These are phyloP conservation scores for Ichneumoninae sp. DNA, from an alignment of 2,888 invertebrate species.

Conservation along the genomic window DNA sequence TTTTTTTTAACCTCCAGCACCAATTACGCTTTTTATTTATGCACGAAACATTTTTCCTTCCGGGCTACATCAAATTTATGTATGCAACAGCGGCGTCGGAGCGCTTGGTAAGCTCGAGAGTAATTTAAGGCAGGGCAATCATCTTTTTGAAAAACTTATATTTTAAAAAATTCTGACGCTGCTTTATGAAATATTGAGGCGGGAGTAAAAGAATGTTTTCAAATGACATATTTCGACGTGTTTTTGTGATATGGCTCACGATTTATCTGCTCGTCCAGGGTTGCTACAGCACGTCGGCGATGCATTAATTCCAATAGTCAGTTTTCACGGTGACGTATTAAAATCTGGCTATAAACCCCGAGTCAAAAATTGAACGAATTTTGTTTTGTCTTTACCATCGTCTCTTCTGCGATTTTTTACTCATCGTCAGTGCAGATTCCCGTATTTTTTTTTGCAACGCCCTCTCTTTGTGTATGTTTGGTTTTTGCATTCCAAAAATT, in stretches of 20 bases:
- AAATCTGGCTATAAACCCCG: neutral
- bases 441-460: constrained; percentile 64
- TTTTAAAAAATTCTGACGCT: neutral
- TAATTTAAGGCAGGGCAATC: too few species aligned
- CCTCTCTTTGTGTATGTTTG: constrained; percentile 43
- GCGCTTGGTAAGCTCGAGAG: too few species aligned
- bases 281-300: neutral
- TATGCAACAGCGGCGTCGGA: neutral
- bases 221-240: too few species aligned
- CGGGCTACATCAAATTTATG: neutral
- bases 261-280: neutral
- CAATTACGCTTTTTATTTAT: constrained; percentile 44
- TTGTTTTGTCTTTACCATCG: neutral
- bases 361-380: constrained; percentile 8
- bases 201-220: neutral
- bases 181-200: neutral
- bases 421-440: constrained; percentile 59
- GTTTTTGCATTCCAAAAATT: constrained; percentile 8
- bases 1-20: constrained; percentile 13
- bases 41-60: constrained; percentile 7
- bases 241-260: neutral
- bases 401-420: neutral
- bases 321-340: neutral
- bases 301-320: neutral
- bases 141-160: too few species aligned